Evolutionary conservation across 2,113 vertebrate species (phyloP), one percentile per base, ranked within the genome.

Genomic region (Bufo gargarizans): DNA sequence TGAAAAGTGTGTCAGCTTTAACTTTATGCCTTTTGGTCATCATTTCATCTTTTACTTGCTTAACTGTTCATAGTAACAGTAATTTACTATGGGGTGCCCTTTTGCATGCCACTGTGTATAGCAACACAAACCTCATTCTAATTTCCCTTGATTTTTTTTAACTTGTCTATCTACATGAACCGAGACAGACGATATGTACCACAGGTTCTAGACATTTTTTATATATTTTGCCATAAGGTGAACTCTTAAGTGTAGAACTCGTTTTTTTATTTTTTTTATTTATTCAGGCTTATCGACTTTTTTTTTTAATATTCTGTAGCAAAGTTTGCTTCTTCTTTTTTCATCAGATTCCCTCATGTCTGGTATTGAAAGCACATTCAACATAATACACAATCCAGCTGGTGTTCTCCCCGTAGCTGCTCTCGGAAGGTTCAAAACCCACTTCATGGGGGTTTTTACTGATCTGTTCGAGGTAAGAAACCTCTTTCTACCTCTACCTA

Each of bases 381-480:
- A 90, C 33, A 65, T 90, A 7, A 2, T 94, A 74, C 92, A 92
- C 89, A 91, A 90, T 8, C 89, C 19, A 0, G 87, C 88, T 20
- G 91, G 82, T 33, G 91, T 85, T 87, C 80, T 94, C 82, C 91
- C 90, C 82, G 11, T 72, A 0, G 14, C 14, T 3, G 84, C 76
- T 45, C 2, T 90, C 0, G 88, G 86, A 69, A 89, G 90, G 76
- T 82, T 92, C 53, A 91, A 0, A 69, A 19, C 88, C 33, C 61
- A 91, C 80, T 91, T 94, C 13, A 85, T 94, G 77, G 93, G 93
- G 89, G 91, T 63, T 50, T 84, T 87, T 58, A 22, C 69, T 82
- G 89, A 91, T 82, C 92, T 91, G 1, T 85, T 93, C 7, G 89
- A 93, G 91, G 91, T 94, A 89, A 93, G 11, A 69, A 83, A 53